A percentile compares a stretch with the other conserved stretches of the same genome.
These are phyloP conservation scores for Panurus biarmicus DNA, from an alignment of 2,113 vertebrate genomes.

Conservation along the genomic window DNA sequence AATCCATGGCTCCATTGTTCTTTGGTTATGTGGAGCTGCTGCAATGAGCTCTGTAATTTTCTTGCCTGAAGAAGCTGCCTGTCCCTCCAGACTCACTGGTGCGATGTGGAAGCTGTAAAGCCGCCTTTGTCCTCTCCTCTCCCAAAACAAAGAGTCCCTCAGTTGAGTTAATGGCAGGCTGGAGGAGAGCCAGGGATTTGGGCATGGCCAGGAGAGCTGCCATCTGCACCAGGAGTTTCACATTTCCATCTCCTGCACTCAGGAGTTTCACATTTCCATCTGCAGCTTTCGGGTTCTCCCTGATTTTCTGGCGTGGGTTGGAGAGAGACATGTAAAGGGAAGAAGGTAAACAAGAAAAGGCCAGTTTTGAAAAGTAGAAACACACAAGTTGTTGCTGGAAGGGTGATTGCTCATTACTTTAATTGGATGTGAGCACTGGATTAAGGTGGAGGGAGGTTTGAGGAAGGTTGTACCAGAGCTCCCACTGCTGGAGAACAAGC, in stretches of 20 bases:
- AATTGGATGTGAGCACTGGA: neutral
- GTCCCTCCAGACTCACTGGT: constrained; percentile 29
- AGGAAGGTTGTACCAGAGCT: constrained; percentile 25
- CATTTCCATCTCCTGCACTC: neutral
- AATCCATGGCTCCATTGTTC: constrained; percentile 16
- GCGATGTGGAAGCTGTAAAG: neutral
- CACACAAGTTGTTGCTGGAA: rapidly evolving
- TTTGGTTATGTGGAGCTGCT: constrained; percentile 11
- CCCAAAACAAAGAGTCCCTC: constrained; percentile 16
- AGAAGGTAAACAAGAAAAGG: neutral
- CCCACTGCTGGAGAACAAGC: constrained; percentile 32
- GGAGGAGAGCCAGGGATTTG: neutral
- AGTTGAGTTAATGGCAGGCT: neutral
- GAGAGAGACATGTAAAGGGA: neutral
- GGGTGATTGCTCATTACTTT: neutral
- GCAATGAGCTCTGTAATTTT: constrained; percentile 59
- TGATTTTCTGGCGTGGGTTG: neutral
- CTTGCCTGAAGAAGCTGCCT: constrained; percentile 49
- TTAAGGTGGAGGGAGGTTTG: neutral
- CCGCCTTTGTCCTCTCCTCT: neutral
- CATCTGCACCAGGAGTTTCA: neutral
- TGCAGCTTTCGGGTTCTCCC: neutral
- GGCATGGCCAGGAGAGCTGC: neutral
- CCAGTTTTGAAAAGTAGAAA: neutral
- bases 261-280: neutral